These are phyloP conservation scores for Apis florea DNA, from an alignment of 1,140 invertebrate genomes.

Conservation along the genomic window DNA sequence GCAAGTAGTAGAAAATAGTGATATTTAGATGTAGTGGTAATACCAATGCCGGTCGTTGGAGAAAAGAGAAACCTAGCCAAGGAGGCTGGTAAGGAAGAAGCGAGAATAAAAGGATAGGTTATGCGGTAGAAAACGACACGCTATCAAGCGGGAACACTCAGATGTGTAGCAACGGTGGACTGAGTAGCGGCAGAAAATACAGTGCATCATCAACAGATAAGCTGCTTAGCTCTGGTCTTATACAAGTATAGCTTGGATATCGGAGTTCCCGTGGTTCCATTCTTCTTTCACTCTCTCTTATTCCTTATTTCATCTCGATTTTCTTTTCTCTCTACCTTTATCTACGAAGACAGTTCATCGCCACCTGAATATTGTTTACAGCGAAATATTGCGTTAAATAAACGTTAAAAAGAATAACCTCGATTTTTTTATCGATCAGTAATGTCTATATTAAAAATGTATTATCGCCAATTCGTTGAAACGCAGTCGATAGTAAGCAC, in stretches of 20 bases:
- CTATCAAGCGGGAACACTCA: conserved; percentile 70
- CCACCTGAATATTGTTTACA: conserved; percentile 24
- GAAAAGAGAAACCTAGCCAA: background rate
- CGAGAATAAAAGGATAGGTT: conserved; percentile 50
- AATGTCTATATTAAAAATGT: conserved; percentile 6
- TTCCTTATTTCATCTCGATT: background rate
- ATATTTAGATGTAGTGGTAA: background rate
- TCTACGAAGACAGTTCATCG: conserved; percentile 54
- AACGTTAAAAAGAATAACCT: background rate
- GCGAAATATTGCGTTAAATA: conserved; percentile 56
- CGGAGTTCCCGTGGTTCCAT: conserved; percentile 12
- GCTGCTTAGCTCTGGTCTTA: conserved; percentile 71
- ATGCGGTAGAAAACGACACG: conserved; percentile 65
- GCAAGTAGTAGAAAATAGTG: conserved; percentile 9
- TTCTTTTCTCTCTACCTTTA: conserved; percentile 28
- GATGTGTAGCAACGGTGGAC: conserved; percentile 9
- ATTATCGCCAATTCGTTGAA: conserved; percentile 27
- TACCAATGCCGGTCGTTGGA: background rate
- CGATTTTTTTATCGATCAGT: background rate
- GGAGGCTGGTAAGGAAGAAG: conserved; percentile 6
- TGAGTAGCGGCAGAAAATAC: conserved; percentile 69
- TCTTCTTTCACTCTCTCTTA: conserved; percentile 6
- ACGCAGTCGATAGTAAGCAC: background rate
- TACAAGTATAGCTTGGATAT: conserved; percentile 42
- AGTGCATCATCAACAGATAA: conserved; percentile 76